phyloP scores from a whole-genome alignment of 2,888 invertebrate species.

The Drosophila sordidula region DNA sequence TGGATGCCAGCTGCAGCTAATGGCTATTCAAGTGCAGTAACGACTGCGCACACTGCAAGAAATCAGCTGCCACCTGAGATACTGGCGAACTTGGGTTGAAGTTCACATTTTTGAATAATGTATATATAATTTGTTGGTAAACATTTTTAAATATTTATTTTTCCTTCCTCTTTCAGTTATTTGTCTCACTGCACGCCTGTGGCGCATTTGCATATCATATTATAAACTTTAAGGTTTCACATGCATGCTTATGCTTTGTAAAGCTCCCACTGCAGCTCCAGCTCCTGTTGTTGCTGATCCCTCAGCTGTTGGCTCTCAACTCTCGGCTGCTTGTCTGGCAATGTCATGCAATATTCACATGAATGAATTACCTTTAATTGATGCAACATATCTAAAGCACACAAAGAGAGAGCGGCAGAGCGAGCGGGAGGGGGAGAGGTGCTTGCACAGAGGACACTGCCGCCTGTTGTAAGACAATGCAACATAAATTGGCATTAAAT shows the following conservation, averaged over 20 bases:
- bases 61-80: slow-evolving; percentile 1
- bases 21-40: slow-evolving; percentile 34
- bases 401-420: neutral
- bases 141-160: neutral
- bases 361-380: slow-evolving; percentile 80
- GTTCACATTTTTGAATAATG: neutral
- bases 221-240: slow-evolving; percentile 52
- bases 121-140: neutral
- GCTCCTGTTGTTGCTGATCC: slow-evolving; percentile 4
- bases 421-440: too few relatives aligned
- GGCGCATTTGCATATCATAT: slow-evolving; percentile 58
- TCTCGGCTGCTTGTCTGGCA: slow-evolving; percentile 39
- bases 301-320: slow-evolving; percentile 6
- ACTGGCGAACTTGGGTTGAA: neutral
- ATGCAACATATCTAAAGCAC: slow-evolving; percentile 59
- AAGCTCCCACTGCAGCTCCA: neutral
- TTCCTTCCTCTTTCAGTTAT: neutral
- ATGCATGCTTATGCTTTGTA: slow-evolving; percentile 22
- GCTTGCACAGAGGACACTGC: slow-evolving; percentile 9
- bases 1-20: slow-evolving; percentile 34
- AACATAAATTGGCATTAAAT: slow-evolving; percentile 80
- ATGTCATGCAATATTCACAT: slow-evolving; percentile 70
- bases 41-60: slow-evolving; percentile 21
- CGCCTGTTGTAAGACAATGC: slow-evolving; percentile 54
- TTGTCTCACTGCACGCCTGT: slow-evolving; percentile 22